Percentiles rank a stretch among this genome's conserved stretches.
Conservation (phyloP, 2,888 invertebrate genomes). For the Ectemnius lituratus region DNA sequence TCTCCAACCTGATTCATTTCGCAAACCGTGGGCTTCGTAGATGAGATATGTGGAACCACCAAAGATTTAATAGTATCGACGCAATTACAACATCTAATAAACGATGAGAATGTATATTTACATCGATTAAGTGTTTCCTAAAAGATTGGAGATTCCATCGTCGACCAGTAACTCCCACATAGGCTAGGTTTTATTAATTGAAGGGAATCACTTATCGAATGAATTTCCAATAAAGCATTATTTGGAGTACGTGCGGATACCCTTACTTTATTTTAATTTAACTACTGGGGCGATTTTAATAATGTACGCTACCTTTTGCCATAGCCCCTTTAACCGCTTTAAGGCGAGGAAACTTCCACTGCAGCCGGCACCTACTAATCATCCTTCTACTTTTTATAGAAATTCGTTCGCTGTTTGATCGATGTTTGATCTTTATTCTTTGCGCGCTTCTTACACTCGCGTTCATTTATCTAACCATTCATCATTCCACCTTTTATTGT, state of each 20-base stretch:
- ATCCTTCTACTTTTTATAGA: slow-evolving; percentile 29
- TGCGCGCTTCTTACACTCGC: neutral
- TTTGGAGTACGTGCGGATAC: neutral
- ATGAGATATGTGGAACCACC: too few species aligned
- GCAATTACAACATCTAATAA: too few species aligned
- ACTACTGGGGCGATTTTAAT: neutral
- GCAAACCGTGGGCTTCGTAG: too few species aligned
- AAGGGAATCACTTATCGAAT: too few species aligned
- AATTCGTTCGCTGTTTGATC: slow-evolving; percentile 31
- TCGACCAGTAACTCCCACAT: too few species aligned
- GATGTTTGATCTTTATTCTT: slow-evolving; percentile 29
- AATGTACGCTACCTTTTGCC: neutral
- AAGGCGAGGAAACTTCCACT: slow-evolving; percentile 16
- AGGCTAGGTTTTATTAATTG: too few species aligned
- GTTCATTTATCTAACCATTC: neutral
- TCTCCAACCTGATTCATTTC: too few species aligned
- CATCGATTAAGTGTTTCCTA: too few species aligned
- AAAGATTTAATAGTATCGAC: too few species aligned
- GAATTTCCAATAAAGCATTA: too few species aligned
- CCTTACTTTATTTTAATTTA: neutral
- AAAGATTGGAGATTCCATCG: too few species aligned
- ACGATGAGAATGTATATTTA: too few species aligned
- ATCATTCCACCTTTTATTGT: slow-evolving; percentile 15
- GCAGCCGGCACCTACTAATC: slow-evolving; percentile 30
- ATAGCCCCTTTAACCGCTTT: slow-evolving; percentile 10